Evolutionary conservation across 2,113 vertebrate species (phyloP), one percentile per base, ranked within the genome.

Genomic region (Glaucomys volans): DNA sequence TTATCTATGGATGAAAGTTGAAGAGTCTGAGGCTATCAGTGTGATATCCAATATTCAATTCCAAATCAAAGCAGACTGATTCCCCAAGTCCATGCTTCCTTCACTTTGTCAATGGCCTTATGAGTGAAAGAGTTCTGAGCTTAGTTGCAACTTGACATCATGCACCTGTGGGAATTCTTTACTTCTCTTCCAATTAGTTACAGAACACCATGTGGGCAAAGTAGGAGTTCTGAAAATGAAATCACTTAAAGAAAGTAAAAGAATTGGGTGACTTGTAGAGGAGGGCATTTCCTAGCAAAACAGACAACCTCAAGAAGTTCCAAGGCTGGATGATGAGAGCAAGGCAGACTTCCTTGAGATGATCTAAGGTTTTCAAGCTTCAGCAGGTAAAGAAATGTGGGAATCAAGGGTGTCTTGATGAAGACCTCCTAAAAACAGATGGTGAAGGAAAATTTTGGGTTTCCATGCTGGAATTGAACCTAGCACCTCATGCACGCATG

Each of bases 201-300:
- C 20, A 20, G 59, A 84, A 79, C 79, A n/a, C 37, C 91, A 66
- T 54, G 18, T 47, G 64, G 42, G 76, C 54, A 81, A 71, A 16
- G 59, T n/a, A 76, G 28, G 62, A 82, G 26, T 84, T 90, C 67
- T 76, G 52, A 69, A 95, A 88, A 3, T 44, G 52, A 66, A 89
- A 71, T 3, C 22, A 81, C 42, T 17, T 71, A 5, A 87, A 89
- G 67, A 95, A 90, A 67, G 66, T 14, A 14, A 85, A 52, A 37
- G 40, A 88, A 22, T 26, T 50, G 37, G 35, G 28, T 54, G 57
- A 66, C n/a, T 77, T 67, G 10, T 2, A 52, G 28, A 40, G 7
- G 6, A 90, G 50, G 30, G 22, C 24, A 54, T 83, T 95, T 74
- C 57, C 57, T 66, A 74, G n/a, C 37, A 69, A 95, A 95, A 81